Conservation (phyloP, 2,113 vertebrate genomes). For the Sturnira hondurensis region DNA sequence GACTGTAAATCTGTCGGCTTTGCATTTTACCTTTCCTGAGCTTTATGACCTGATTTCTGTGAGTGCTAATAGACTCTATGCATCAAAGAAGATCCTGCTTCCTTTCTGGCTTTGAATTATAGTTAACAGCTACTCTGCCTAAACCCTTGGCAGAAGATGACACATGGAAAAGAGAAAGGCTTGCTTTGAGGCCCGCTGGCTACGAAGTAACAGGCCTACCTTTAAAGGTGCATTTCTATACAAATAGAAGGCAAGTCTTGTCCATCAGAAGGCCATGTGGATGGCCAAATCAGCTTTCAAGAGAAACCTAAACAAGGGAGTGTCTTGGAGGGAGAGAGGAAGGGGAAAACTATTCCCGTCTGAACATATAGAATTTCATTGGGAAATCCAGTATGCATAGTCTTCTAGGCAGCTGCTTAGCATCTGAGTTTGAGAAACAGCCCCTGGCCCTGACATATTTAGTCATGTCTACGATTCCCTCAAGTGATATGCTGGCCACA, state of each 20-base stretch:
- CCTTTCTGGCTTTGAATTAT: conserved; percentile 21
- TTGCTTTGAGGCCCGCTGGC: neutral
- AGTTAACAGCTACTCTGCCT: conserved; percentile 1
- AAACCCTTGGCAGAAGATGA: conserved; percentile 34
- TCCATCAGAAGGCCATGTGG: neutral
- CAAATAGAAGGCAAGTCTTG: conserved; percentile 4
- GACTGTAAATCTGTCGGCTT: neutral
- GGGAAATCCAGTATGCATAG: neutral
- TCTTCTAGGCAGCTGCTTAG: neutral
- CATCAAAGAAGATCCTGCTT: conserved; percentile 10
- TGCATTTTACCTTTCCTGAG: conserved; percentile 20
- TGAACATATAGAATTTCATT: neutral
- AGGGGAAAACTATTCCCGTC: neutral
- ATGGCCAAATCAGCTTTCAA: conserved; percentile 22
- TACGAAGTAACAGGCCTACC: neutral
- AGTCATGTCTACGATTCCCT: conserved; percentile 4
- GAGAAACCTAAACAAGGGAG: neutral
- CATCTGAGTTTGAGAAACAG: conserved; percentile 33
- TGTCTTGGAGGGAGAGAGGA: neutral
- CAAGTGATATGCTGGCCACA: neutral
- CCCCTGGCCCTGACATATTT: neutral
- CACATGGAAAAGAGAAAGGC: neutral
- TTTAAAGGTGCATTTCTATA: conserved; percentile 17
- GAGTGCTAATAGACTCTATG: neutral
- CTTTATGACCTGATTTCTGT: conserved; percentile 30